Evolutionary conservation across 2,113 vertebrate species (phyloP), one percentile per base, ranked within the genome.

Genomic region (Asarcornis scutulata): DNA sequence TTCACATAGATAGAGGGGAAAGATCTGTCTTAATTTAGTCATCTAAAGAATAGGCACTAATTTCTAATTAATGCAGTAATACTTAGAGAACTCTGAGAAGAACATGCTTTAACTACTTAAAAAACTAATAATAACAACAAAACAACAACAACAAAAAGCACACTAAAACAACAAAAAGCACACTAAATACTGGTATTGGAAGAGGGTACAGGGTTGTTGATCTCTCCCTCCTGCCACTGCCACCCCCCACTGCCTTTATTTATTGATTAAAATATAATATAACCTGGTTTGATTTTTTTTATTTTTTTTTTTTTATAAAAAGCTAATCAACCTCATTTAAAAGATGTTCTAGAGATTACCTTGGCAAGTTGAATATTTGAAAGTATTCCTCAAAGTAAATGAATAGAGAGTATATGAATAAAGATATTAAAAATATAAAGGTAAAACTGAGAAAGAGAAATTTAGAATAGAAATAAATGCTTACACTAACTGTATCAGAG

Each of bases 391-490:
- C 5, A 89, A 74, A 52, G 8, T 38, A 38, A 63, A 36, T 14
- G 29, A 34, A 69, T 64, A 1, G 10, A 69, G 78, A 76, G 0
- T 11, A 64, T 74, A 71, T 86, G 8, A 94, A 77, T 77, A 38
- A 71, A 21, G 9, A 16, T 75, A 58, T 82, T 59, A 52, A 88
- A 92, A 86, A 48, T 78, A 40, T 27, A 50, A 42, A 25, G 7
- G 29, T 66, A 64, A 71, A 52, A 64, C 17, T 55, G 26, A 50
- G 15, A 88, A 96, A 86, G 22, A n/a, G 74, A 58, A 18, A 5
- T 27, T 77, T 71, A 66, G 52, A 53, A 52, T 62, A 83, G n/a
- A 93, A 91, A 83, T 64, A 95, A 94, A 83, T 86, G 16, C 21
- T 93, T 40, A 48, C 50, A 53, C 91, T 95, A 75, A 63, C 1